phyloP scores from a whole-genome alignment of 2,888 invertebrate species.

The Xanthia togata region DNA sequence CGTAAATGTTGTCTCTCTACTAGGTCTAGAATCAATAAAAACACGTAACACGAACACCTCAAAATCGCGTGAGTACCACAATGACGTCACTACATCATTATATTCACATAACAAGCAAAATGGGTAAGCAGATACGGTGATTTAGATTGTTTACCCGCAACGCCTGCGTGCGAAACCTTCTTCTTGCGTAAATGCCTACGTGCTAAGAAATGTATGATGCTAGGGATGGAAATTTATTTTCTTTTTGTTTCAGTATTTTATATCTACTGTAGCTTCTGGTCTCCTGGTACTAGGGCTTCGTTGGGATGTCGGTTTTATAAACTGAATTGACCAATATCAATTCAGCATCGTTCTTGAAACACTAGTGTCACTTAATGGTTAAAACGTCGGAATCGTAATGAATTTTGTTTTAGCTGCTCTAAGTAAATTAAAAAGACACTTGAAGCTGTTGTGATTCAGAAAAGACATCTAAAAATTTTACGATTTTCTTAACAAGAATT shows the following conservation, averaged over 20 bases:
- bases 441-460: no score
- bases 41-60: conserved; percentile 8
- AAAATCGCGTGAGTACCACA: conserved; percentile 19
- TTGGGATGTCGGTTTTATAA: neutral
- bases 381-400: no score
- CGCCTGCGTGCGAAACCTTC: conserved; percentile 27
- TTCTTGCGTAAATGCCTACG: conserved; percentile 33
- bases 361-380: no score
- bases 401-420: no score
- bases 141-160: conserved; percentile 35
- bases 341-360: no score
- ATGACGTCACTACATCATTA: conserved; percentile 48
- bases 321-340: no score
- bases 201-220: conserved; percentile 46
- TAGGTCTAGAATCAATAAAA: conserved; percentile 7
- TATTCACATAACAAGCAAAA: conserved; percentile 28
- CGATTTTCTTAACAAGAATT: no score
- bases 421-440: no score
- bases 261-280: conserved; percentile 4
- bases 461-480: no score
- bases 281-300: conserved; percentile 13
- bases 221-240: conserved; percentile 26
- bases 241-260: conserved; percentile 24
- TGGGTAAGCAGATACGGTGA: conserved; percentile 44
- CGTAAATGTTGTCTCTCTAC: no score